A percentile compares a stretch with the other conserved stretches of the same genome.
Evolutionary conservation across 35 echinoderm and acorn worm genomes (phyloP).

Genomic region (Chiridota heheva): DNA sequence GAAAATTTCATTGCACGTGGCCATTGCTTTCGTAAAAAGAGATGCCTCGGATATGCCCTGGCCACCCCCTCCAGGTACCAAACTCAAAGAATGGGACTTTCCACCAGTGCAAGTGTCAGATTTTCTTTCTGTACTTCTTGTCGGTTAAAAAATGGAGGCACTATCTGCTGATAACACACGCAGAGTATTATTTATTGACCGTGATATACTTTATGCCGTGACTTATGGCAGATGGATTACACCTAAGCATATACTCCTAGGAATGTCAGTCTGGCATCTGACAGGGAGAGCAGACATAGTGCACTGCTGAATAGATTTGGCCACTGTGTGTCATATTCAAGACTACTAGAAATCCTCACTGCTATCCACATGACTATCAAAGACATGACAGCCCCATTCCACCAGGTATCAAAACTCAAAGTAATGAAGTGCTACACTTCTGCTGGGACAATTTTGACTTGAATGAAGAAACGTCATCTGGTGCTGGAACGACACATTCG

Average conservation of each 20-base stretch:
- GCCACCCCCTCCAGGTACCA: constrained; percentile 36
- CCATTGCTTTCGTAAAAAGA: no score
- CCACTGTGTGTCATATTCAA: constrained; percentile 55
- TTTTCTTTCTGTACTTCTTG: constrained; percentile 45
- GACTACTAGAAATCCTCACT: constrained; percentile 51
- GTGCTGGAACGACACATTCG: constrained; percentile 57
- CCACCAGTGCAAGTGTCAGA: constrained; percentile 42
- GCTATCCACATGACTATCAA: constrained; percentile 43
- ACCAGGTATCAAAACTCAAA: constrained; percentile 46
- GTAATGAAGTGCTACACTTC: constrained; percentile 55
- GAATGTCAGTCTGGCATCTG: constrained; percentile 52
- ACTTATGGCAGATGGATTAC: constrained; percentile 37
- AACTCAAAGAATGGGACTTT: constrained; percentile 35
- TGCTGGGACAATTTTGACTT: constrained; percentile 67
- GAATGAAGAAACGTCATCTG: constrained; percentile 60
- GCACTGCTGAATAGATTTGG: constrained; percentile 34
- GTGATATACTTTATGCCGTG: no score
- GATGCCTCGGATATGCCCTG: constrained; percentile 15
- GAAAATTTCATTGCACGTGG: no score
- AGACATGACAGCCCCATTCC: constrained; percentile 45
- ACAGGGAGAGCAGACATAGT: constrained; percentile 46
- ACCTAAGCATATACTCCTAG: constrained; percentile 41
- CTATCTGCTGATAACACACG: constrained; percentile 36
- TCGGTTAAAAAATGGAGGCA: constrained; percentile 26
- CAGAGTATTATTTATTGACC: constrained; percentile 37